Evolutionary conservation across 2,888 invertebrate genomes (phyloP).

Genomic region (Ectobius pallidus): DNA sequence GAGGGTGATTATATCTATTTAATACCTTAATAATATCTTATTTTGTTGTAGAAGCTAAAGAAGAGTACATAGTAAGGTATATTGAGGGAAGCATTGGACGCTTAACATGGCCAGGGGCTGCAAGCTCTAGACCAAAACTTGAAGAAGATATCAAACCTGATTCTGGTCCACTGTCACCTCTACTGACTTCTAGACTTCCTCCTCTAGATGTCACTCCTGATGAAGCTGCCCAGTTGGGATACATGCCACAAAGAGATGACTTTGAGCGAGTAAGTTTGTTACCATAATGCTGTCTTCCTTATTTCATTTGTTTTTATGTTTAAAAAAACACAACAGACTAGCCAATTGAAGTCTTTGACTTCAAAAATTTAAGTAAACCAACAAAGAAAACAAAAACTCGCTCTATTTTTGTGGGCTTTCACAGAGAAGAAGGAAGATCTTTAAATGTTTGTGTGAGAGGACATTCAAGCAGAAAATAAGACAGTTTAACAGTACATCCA

Average conservation of each 20-base stretch:
- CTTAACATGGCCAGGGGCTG: conserved; percentile 80
- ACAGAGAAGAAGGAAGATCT: too few relatives aligned
- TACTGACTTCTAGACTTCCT: conserved; percentile 72
- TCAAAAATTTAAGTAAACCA: too few relatives aligned
- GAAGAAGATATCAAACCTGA: conserved; percentile 77
- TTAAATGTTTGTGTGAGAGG: too few relatives aligned
- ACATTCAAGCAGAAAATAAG: too few relatives aligned
- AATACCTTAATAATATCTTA: too few relatives aligned
- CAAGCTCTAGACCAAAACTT: conserved; percentile 69
- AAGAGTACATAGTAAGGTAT: conserved; percentile 88
- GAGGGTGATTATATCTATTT: too few relatives aligned
- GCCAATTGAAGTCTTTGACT: too few relatives aligned
- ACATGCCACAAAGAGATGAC: conserved; percentile 95
- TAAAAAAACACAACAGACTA: conserved; percentile 10
- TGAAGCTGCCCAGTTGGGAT: conserved; percentile 88
- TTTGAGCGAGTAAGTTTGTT: conserved; percentile 78
- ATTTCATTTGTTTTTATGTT: too few relatives aligned
- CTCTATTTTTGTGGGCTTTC: too few relatives aligned
- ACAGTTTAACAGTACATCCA: too few relatives aligned
- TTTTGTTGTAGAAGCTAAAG: conserved; percentile 85
- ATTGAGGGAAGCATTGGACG: conserved; percentile 90
- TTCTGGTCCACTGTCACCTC: conserved; percentile 79
- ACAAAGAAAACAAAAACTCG: too few relatives aligned
- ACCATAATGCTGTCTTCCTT: too few relatives aligned
- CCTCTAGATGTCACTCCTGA: conserved; percentile 81